Evolutionary conservation across 2,113 vertebrate genomes (phyloP).

Genomic region (Callipepla californica): DNA sequence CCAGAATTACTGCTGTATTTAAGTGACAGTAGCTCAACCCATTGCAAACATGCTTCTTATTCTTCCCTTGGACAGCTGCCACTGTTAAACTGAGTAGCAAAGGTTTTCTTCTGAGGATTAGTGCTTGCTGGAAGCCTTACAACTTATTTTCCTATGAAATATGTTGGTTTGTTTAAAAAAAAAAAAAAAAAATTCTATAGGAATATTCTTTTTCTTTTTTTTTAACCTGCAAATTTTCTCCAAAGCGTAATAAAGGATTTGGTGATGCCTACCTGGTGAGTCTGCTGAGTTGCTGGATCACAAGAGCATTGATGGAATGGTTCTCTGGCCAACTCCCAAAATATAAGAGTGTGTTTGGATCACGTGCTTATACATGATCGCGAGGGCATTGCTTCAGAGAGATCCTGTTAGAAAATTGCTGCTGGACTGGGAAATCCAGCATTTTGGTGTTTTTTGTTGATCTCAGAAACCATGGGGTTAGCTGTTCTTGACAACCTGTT

Average conservation of each 20-base stretch:
- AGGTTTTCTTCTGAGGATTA: conserved; percentile 2
- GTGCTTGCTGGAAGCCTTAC: neutral
- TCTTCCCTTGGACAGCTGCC: conserved; percentile 6
- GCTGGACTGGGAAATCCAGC: rapidly evolving
- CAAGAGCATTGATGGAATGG: neutral
- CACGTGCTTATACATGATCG: neutral
- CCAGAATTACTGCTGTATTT: neutral
- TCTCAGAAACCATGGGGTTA: neutral
- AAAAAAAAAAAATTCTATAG: too few species aligned
- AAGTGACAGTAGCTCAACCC: neutral
- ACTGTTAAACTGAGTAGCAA: neutral
- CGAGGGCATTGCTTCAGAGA: neutral
- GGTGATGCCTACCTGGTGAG: neutral
- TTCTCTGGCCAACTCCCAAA: neutral
- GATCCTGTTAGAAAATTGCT: neutral
- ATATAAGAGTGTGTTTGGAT: neutral
- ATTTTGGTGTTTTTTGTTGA: neutral
- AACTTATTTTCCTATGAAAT: neutral
- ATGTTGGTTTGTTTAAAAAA: neutral
- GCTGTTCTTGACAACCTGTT: neutral
- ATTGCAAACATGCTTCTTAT: neutral
- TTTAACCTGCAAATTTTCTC: neutral
- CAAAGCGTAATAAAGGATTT: neutral
- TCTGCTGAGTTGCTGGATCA: neutral
- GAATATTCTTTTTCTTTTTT: neutral